These are phyloP conservation scores for Athetis lepigone DNA, from an alignment of 2,888 invertebrate species.

Conservation along the genomic window DNA sequence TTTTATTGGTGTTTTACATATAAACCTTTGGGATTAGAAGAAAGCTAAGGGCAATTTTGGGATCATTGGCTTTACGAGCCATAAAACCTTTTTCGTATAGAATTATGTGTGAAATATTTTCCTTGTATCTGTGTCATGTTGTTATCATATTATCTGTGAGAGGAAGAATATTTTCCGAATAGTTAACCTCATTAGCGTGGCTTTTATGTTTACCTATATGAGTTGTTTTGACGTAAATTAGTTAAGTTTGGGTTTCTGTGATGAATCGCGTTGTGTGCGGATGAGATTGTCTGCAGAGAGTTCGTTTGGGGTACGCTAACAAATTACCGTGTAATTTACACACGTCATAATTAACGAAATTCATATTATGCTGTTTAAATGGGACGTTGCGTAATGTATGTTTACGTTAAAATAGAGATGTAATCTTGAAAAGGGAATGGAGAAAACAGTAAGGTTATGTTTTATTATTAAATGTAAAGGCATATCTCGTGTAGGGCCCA, in stretches of 20 bases:
- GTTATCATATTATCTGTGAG: slow-evolving; percentile 63
- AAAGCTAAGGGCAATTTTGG: slow-evolving; percentile 76
- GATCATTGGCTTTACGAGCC: slow-evolving; percentile 83
- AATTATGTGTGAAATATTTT: slow-evolving; percentile 73
- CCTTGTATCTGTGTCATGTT: slow-evolving; percentile 59
- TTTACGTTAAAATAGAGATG: slow-evolving; percentile 6
- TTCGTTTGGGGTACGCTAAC: slow-evolving; percentile 33
- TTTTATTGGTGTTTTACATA: slow-evolving; percentile 63
- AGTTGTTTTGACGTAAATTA: slow-evolving; percentile 53
- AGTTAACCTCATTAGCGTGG: slow-evolving; percentile 61
- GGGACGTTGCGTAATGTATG: slow-evolving; percentile 11
- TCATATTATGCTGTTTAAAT: slow-evolving; percentile 41
- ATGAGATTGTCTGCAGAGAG: slow-evolving; percentile 45
- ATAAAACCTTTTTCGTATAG: slow-evolving; percentile 81
- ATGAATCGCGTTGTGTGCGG: slow-evolving; percentile 37
- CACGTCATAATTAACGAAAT: slow-evolving; percentile 38
- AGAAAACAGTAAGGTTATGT: slow-evolving; percentile 14
- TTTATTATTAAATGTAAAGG: slow-evolving; percentile 24
- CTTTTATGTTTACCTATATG: slow-evolving; percentile 47
- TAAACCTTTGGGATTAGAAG: slow-evolving; percentile 66
- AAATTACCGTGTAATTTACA: slow-evolving; percentile 52
- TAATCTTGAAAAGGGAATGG: neutral
- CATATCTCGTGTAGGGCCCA: too few relatives aligned
- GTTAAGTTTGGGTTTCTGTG: slow-evolving; percentile 47
- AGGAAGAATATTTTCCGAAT: slow-evolving; percentile 61